Evolutionary conservation across 2,797 vertebrate species (phyloP), one percentile per base, ranked within the genome.

Genomic region (Rhynchotus rufescens): DNA sequence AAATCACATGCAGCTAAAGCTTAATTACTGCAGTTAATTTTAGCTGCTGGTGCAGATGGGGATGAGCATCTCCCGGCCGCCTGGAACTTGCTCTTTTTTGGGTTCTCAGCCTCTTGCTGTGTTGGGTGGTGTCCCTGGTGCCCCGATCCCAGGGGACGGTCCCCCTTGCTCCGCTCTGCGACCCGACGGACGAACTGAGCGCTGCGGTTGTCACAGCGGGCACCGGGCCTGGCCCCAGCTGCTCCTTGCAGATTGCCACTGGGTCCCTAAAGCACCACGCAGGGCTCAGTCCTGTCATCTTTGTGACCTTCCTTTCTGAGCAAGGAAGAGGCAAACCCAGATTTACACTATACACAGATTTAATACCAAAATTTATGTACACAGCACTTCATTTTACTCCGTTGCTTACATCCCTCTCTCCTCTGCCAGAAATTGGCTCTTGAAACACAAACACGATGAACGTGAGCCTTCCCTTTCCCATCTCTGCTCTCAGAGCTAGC

Each of bases 311-410:
- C 19, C 47, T 23, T 23, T 23, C 95, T 91, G 88, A 82, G 80
- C 94, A 88, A 96, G 89, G 95, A 96, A 97, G 90, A 97, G 95
- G 94, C 96, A 87, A 95, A 84, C 96, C 88, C 94, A 51, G 69
- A 93, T 97, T 97, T 97, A 97, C 92, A 97, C 88, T 97, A 97
- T 97, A 96, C 96, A 97, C 95, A 97, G 57, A 97, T 98, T 98
- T 98, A 98, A 98, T 98, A 97, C 95, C 97, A 97, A 97, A 97
- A 96, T 95, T 94, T 93, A 97, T 98, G 95, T 98, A 98, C 97
- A 98, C 96, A 97, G 93, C 89, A 92, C 95, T 97, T 96, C 61
- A 64, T 94, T 96, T 96, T 94, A 91, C 73, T 92, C 77, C 89
- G 80, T 94, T 91, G 82, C 94, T 95, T 83, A 94, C 84, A 69